Conservation (phyloP, 2,797 vertebrate genomes). For the Phataginus tricuspis region DNA sequence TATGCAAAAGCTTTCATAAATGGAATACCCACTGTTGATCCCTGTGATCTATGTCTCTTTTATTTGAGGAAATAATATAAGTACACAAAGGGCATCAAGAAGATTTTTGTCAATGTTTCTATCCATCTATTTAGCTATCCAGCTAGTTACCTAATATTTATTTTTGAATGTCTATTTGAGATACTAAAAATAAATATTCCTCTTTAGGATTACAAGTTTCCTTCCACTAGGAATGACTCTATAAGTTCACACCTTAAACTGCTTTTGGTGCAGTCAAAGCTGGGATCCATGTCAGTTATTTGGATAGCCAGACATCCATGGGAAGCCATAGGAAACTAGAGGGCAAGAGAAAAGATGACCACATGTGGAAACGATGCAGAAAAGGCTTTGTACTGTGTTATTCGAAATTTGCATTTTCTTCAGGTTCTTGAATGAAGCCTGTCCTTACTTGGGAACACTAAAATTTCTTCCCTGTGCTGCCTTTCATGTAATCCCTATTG, state of each 20-base stretch:
- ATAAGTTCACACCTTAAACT: not conserved
- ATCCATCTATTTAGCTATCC: not conserved
- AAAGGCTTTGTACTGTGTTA: not conserved
- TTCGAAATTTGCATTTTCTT: not conserved
- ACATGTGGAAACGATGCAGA: not conserved
- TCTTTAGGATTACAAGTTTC: not conserved
- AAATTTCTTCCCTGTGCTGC: not conserved
- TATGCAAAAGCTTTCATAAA: not conserved
- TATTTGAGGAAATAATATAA: conserved; percentile 17
- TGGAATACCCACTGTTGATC: not conserved
- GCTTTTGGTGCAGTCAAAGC: not conserved
- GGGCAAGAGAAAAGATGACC: not conserved
- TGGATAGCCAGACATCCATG: not conserved
- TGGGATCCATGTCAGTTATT: not conserved
- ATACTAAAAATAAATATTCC: not conserved
- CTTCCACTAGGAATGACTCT: not conserved
- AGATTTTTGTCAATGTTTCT: not conserved
- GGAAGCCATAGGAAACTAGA: not conserved
- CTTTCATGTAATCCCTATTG: not conserved
- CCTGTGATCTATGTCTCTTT: not conserved
- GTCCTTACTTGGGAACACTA: not conserved
- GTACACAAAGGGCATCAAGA: not conserved
- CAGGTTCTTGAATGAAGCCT: not conserved
- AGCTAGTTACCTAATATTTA: not conserved
- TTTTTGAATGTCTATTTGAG: not conserved